Percentiles rank a stretch among this genome's conserved stretches.
phyloP scores from a whole-genome alignment of 1,140 invertebrate genomes.

The Cydia pomonella region DNA sequence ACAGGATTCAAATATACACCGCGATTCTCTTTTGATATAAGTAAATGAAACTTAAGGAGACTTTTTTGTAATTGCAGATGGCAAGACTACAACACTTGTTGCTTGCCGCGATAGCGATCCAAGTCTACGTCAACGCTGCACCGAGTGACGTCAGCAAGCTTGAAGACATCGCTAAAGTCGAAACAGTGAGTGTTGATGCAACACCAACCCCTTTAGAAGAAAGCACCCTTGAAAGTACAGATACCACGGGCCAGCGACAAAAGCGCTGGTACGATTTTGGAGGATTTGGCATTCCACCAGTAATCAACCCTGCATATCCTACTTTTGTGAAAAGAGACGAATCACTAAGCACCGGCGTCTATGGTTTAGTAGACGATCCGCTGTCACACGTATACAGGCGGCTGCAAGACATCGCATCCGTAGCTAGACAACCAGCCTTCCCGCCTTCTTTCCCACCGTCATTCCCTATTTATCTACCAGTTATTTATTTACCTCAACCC shows the following conservation, averaged over 20 bases:
- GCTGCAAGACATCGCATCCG: constrained; percentile 51
- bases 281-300: constrained; percentile 48
- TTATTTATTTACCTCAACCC: constrained; percentile 51
- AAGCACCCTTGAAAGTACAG: constrained; percentile 35
- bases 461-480: constrained; percentile 51
- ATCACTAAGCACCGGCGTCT: constrained; percentile 42
- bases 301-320: constrained; percentile 47
- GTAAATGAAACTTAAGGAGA: neutral
- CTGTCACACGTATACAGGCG: constrained; percentile 51
- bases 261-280: constrained; percentile 63
- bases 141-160: constrained; percentile 33
- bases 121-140: constrained; percentile 12
- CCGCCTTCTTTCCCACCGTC: constrained; percentile 40
- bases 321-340: constrained; percentile 51
- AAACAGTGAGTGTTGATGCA: constrained; percentile 2
- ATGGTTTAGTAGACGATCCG: constrained; percentile 48
- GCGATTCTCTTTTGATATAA: no score
- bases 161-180: constrained; percentile 31
- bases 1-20: no score
- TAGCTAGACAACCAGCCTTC: constrained; percentile 44
- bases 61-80: constrained; percentile 32
- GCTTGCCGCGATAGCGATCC: neutral
- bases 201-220: constrained; percentile 34
- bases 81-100: neutral
- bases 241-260: constrained; percentile 46